phyloP scores from a whole-genome alignment of 2,888 invertebrate genomes.

The Agrenia bidenticulata region DNA sequence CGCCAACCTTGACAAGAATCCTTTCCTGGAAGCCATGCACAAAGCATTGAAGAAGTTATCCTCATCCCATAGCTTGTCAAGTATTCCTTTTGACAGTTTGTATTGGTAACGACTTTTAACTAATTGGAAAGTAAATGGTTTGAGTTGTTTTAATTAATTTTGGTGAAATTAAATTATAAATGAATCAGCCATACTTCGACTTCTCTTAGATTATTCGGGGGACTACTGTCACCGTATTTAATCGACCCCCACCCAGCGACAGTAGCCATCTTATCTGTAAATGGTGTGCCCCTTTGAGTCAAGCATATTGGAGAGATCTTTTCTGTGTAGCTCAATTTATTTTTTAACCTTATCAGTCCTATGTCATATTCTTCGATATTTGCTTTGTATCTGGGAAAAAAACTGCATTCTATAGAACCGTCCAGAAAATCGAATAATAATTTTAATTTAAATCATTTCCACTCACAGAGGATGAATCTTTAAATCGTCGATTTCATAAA shows the following conservation, averaged over 20 bases:
- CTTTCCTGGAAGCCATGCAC: constrained; percentile 39
- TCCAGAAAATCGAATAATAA: no score
- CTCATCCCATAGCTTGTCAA: constrained; percentile 29
- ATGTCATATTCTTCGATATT: constrained; percentile 38
- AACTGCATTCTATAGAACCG: not conserved
- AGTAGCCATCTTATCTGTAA: constrained; percentile 28
- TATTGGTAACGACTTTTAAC: constrained; percentile 37
- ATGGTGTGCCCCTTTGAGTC: constrained; percentile 32
- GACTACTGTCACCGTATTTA: constrained; percentile 29
- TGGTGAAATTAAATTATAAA: not conserved
- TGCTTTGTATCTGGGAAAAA: constrained; percentile 29
- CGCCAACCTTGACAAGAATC: constrained; percentile 29
- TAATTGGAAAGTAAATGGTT: no score
- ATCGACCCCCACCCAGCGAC: constrained; percentile 44
- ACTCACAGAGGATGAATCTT: constrained; percentile 36
- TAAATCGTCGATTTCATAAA: constrained; percentile 25
- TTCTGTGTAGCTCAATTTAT: constrained; percentile 30
- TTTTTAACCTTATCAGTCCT: constrained; percentile 33
- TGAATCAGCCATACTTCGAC: constrained; percentile 30
- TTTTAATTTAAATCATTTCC: no score
- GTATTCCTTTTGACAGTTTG: constrained; percentile 30
- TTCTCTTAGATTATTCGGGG: constrained; percentile 40
- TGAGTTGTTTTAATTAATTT: not conserved
- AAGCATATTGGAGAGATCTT: constrained; percentile 42
- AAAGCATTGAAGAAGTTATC: constrained; percentile 35